Base-by-base conservation (phyloP, 2,888 invertebrate genomes). In the Alloscopus bannaensis region DNA sequence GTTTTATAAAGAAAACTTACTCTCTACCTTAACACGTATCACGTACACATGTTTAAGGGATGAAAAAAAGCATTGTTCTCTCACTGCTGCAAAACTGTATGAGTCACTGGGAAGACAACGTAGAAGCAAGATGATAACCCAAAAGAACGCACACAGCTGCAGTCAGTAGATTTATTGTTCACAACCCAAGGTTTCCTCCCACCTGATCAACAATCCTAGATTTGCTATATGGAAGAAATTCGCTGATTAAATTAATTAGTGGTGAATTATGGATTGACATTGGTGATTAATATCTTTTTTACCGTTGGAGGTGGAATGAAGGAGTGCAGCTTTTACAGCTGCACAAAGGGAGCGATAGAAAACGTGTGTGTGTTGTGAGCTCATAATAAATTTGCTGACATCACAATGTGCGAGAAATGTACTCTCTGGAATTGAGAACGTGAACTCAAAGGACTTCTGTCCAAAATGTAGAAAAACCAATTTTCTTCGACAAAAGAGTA, bases 241-340 rank as follows among this genome's bases (percentile, higher is more conserved):
- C 31, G 52, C 59, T 66, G 72, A 79, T 79, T 79, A 79, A 79
- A 79, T 79, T 79, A 79, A 79, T 79, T 72, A 79, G 79, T 62
- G 52, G 79, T 79, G 79, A 79, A 62, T 79, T 79, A 79, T 79
- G 79, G 79, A 79, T 79, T 72, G 72, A 72, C 66, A 65, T 65
- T 40, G 72, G 71, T 79, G 79, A 79, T 79, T 79, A 79, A 79
- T 79, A 71, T 71, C 70, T 60, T 59, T 45, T 57, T 45, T 71
- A 16, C 47, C 62, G 16, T 55, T 68, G 52, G 68, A 55, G 68
- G 52, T 55, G 52, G 66, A 50, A 29, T 1, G n/a, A 50, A 31
- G 66, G 66, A 66, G 50, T 50, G n/a, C n/a, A 45, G 40, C 42
- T 40, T 20, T 60, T 29, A 20, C 29, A 62, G 24, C n/a, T 18